Conservation (phyloP, 2,113 vertebrate species). For the Apus apus region DNA sequence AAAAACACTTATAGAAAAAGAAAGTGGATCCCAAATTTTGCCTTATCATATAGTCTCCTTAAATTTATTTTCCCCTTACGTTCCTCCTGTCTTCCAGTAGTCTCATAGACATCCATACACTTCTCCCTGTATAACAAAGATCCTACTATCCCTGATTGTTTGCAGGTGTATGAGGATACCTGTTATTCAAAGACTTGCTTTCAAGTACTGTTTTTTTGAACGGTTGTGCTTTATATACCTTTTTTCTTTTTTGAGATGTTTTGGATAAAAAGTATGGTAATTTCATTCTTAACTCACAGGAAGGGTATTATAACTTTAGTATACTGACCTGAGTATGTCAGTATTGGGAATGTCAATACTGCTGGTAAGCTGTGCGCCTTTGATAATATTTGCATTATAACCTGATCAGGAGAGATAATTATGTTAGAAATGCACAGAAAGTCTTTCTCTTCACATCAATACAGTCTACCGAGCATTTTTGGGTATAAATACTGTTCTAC, state of each 20-base stretch:
- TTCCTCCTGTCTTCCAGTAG: not conserved
- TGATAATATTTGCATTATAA: slow-evolving; percentile 54
- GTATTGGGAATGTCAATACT: not conserved
- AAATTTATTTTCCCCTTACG: not conserved
- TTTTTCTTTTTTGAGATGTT: not conserved
- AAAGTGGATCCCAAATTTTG: not conserved
- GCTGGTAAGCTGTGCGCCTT: not conserved
- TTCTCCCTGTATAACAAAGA: not conserved
- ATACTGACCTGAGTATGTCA: slow-evolving; percentile 44
- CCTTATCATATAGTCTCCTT: not conserved
- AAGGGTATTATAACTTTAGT: slow-evolving; percentile 41
- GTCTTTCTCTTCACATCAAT: slow-evolving; percentile 23
- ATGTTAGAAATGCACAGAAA: slow-evolving; percentile 20
- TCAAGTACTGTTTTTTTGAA: not conserved
- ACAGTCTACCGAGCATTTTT: slow-evolving; percentile 20
- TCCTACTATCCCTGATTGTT: fast-evolving
- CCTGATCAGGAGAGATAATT: slow-evolving; percentile 15
- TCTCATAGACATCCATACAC: not conserved
- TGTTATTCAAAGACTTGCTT: not conserved
- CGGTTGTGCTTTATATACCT: not conserved
- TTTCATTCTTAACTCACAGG: slow-evolving; percentile 32
- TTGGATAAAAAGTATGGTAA: not conserved
- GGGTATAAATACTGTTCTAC: not conserved
- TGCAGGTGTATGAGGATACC: not conserved
- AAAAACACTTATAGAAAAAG: not conserved